Base-by-base conservation (phyloP, 2,113 vertebrate species). In the Galeopterus variegatus region DNA sequence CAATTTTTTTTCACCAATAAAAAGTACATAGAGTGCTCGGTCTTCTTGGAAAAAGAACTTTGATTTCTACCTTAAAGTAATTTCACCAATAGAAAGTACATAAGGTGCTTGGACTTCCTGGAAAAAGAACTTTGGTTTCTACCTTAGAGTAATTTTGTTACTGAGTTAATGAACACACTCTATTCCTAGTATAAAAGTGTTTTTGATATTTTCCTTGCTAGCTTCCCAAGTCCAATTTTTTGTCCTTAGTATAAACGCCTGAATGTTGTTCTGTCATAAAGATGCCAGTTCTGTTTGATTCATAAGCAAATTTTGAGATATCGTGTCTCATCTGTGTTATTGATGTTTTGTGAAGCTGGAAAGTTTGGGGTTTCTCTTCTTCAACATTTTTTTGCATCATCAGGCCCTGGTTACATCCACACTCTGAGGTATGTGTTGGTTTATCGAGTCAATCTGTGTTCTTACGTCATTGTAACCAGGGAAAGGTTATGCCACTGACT, bases 21-120 rank as follows among this genome's bases (percentile, higher is more conserved):
- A 97, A 97, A 98, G 64, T 89, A 96, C 90, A 92, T 54, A 77
- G 72, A 89, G 56, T 70, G 24, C 65, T 92, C 89, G 92, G 88
- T 93, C 76, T 96, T 98, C 89, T 83, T 92, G 87, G 84, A 90
- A 94, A 97, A 92, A 96, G 73, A 94, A 84, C 72, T 95, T 90
- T 70, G 36, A 88, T 86, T 97, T 96, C 86, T 87, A 72, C 83
- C 64, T 72, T 88, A 62, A 82, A 56, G 80, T 87, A 75, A 84
- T 93, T 14, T 88, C 54, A 31, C 21, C 21, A 15, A 17, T 36
- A 92, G 54, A 96, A 96, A 97, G 67, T 86, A 95, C 91, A 90
- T 58, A 72, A 60, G 86, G 60, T 67, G 23, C 65, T 92, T 91
- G 92, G 88, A 94, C 76, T 96, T 98, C 89, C 87, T 92, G 87